phyloP scores from a whole-genome alignment of 2,113 vertebrate species.

The Petrocephalus microphthalmus region DNA sequence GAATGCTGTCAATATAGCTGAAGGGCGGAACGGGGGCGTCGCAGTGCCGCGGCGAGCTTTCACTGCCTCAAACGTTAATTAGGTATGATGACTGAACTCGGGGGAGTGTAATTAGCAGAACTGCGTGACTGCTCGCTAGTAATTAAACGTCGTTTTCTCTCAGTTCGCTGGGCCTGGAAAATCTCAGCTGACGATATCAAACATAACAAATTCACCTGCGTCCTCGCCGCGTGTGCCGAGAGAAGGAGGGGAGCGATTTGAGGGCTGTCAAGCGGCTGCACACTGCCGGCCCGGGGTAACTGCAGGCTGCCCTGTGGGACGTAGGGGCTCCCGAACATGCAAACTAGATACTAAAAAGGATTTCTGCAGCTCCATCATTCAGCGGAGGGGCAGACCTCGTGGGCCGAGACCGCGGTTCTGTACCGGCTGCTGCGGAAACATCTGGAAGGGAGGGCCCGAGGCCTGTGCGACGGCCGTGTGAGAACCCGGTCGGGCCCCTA shows the following conservation, averaged over 20 bases:
- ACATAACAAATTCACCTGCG: conserved; percentile 31
- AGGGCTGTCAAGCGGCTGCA: neutral
- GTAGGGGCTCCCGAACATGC: neutral
- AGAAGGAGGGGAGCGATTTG: neutral
- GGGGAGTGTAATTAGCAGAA: conserved; percentile 62
- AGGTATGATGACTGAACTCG: conserved; percentile 59
- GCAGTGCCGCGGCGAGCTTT: conserved; percentile 51
- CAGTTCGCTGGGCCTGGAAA: conserved; percentile 43
- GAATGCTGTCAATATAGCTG: conserved; percentile 48
- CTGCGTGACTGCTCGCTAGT: conserved; percentile 58
- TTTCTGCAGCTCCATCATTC: neutral
- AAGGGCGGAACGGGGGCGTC: conserved; percentile 38
- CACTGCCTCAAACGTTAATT: conserved; percentile 64
- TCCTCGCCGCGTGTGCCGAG: conserved; percentile 9
- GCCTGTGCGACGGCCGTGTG: neutral
- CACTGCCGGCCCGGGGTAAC: neutral
- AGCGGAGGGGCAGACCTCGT: neutral
- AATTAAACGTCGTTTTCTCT: conserved; percentile 64
- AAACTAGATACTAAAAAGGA: neutral
- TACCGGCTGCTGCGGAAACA: neutral
- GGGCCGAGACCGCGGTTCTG: neutral
- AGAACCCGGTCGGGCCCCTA: neutral
- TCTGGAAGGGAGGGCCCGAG: neutral
- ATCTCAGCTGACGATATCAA: conserved; percentile 40
- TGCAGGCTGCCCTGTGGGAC: neutral